These are phyloP conservation scores for Amazona guildingii DNA, from an alignment of 2,113 vertebrate genomes.

Conservation along the genomic window DNA sequence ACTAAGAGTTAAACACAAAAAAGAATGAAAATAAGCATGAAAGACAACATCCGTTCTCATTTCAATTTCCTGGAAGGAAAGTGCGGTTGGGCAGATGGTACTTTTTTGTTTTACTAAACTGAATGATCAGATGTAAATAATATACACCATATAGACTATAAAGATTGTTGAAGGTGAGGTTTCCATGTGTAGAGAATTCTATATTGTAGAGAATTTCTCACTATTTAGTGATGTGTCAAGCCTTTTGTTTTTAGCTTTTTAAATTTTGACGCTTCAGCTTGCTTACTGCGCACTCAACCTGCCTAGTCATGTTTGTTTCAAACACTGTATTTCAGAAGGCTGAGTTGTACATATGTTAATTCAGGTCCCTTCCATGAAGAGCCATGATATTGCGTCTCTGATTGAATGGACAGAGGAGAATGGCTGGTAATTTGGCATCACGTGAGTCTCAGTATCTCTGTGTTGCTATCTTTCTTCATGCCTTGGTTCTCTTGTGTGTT, in stretches of 20 bases:
- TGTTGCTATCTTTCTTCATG: neutral
- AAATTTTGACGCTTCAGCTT: neutral
- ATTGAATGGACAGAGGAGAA: neutral
- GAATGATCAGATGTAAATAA: conserved; percentile 70
- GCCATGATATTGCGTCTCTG: neutral
- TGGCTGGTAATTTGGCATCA: conserved; percentile 20
- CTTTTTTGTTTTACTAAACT: conserved; percentile 75
- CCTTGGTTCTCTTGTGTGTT: neutral
- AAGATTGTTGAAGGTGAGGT: neutral
- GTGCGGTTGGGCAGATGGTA: conserved; percentile 78
- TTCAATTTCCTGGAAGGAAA: conserved; percentile 82
- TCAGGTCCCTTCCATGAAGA: neutral
- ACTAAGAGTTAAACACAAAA: conserved; percentile 64
- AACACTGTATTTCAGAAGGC: neutral
- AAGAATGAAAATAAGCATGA: conserved; percentile 66
- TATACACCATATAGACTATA: neutral
- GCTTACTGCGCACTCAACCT: neutral
- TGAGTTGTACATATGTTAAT: neutral
- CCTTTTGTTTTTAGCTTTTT: neutral
- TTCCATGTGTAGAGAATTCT: neutral
- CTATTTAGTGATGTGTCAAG: neutral
- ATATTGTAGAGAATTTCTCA: neutral
- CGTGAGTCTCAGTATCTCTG: conserved; percentile 34
- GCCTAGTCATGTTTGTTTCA: neutral
- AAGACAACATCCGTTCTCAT: conserved; percentile 82